Evolutionary conservation across 2,113 vertebrate species (phyloP).

Genomic region (Beaufortia kweichowensis): DNA sequence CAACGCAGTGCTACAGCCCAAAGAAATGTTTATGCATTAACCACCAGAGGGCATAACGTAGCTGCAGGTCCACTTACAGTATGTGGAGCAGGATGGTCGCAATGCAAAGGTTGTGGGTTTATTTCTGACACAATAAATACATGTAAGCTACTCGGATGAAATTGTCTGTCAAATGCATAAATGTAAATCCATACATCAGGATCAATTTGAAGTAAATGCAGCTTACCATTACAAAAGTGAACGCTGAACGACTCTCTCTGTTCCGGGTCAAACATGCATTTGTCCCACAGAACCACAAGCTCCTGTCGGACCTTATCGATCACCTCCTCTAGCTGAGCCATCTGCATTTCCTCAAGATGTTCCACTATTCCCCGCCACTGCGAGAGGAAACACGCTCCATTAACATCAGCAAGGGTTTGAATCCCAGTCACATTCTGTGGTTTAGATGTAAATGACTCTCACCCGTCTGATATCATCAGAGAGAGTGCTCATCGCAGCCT

Average conservation of each 20-base stretch:
- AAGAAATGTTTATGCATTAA: no score
- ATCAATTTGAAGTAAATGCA: not conserved
- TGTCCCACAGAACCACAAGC: constrained; percentile 58
- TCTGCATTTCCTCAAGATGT: constrained; percentile 54
- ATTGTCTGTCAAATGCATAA: no score
- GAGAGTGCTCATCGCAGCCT: constrained; percentile 42
- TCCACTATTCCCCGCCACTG: constrained; percentile 57
- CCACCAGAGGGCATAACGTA: no score
- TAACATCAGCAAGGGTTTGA: not conserved
- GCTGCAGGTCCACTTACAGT: no score
- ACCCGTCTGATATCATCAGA: constrained; percentile 59
- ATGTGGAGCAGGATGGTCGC: no score
- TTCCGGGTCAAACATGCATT: constrained; percentile 58
- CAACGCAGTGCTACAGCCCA: no score
- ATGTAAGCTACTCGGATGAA: no score
- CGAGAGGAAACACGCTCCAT: not conserved
- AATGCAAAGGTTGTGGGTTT: no score
- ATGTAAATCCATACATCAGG: no score
- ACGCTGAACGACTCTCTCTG: constrained; percentile 51
- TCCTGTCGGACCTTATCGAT: constrained; percentile 58
- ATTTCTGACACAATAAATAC: no score
- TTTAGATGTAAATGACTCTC: not conserved
- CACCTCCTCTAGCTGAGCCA: constrained; percentile 53
- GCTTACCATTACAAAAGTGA: constrained; percentile 57
- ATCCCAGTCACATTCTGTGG: not conserved